Evolutionary conservation across 2,888 invertebrate species (phyloP), one percentile per base, ranked within the genome.

Genomic region (Halictus quadricinctus): DNA sequence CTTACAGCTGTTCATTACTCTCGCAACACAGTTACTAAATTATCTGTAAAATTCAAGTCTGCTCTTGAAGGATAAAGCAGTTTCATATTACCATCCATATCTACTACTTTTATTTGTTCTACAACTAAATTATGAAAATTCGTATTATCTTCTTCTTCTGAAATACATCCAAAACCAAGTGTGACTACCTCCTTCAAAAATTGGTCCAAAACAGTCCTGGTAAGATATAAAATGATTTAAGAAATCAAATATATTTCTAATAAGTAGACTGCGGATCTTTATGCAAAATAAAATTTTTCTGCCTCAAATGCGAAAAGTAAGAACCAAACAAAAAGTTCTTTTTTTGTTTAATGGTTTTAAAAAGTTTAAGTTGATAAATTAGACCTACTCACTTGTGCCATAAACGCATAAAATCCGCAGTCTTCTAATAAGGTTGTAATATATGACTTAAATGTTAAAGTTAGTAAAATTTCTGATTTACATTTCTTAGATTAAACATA

Each of bases 1-100:
- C 54, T 84, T 25, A 72, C 48, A 70, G 25, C 75, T 41, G 18
- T 76, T 74, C 76, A 77, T 87, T 91, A 93, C 70, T 93, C 91
- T 77, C 93, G 87, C 60, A 91, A 77, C 64, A 94, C 88, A 75
- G 89, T 87, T 60, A 93, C 86, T 36, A 83, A 87, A 79, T 89
- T 90, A n/a, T 94, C 95, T 77, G 96, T 96, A 89, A 95, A 96
- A 1, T 95, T 93, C 79, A 97, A 95, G 94, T 98, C 98, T 0
- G 96, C 96, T 89, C 97, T 95, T 0, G 97, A 97, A 0, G 98
- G 98, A 94, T 97, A 98, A 4, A 98, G 96, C n/a, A 96, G 96
- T 92, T 97, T 97, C 88, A 98, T 94, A 87, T 96, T 96, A 13
- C 97, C 97, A 87, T 97, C 96, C 58, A 92, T 93, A 88, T 97